Evolutionary conservation across 2,888 invertebrate species (phyloP).

Genomic region (Lepidonotus clava): DNA sequence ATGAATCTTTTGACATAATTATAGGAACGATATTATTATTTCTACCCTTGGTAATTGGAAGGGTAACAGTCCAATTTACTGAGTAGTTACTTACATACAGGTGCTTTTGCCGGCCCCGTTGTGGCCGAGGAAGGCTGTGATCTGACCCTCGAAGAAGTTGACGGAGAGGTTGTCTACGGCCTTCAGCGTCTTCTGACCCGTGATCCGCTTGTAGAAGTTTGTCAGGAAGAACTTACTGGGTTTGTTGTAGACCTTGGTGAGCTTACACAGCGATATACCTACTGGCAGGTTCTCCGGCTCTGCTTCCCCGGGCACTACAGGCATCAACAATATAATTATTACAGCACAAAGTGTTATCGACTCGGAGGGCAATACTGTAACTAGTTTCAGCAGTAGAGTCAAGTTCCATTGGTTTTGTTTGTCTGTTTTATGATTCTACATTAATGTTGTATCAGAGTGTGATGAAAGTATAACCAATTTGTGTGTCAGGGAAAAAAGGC

Average conservation of each 20-base stretch:
- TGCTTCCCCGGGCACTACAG: slow-evolving; percentile 57
- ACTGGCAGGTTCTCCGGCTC: slow-evolving; percentile 65
- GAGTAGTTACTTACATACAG: slow-evolving; percentile 78
- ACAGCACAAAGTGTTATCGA: background rate
- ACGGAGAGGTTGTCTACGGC: slow-evolving; percentile 74
- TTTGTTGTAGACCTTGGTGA: slow-evolving; percentile 67
- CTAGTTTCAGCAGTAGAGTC: too few species aligned
- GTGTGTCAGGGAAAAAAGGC: too few species aligned
- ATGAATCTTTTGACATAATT: too few species aligned
- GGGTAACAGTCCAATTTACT: too few species aligned
- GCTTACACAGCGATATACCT: slow-evolving; percentile 71
- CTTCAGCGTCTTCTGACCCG: slow-evolving; percentile 44
- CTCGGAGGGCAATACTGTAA: too few species aligned
- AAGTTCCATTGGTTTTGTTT: too few species aligned
- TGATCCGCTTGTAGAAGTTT: slow-evolving; percentile 64
- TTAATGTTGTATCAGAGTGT: too few species aligned
- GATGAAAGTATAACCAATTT: too few species aligned
- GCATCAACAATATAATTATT: background rate
- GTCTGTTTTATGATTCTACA: too few species aligned
- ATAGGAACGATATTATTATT: too few species aligned
- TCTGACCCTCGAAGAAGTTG: slow-evolving; percentile 75
- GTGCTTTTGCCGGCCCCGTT: slow-evolving; percentile 80
- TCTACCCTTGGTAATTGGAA: too few species aligned
- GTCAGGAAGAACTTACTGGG: slow-evolving; percentile 60
- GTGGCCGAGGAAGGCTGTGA: slow-evolving; percentile 78